phyloP scores from a whole-genome alignment of 2,888 invertebrate species.

The Melanostoma scalare region DNA sequence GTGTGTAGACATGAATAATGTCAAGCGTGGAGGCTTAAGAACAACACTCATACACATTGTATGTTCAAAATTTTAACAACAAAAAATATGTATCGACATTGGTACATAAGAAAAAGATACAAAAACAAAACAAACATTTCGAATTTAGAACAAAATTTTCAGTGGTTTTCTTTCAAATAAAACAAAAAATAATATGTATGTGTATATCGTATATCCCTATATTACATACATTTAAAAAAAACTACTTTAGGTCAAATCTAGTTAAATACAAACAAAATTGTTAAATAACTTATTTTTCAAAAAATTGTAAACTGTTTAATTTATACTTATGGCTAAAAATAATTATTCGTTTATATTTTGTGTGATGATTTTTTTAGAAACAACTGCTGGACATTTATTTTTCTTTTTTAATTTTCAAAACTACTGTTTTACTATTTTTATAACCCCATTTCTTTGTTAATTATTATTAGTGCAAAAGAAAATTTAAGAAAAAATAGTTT shows the following conservation, averaged over 20 bases:
- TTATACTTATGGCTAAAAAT: slow-evolving; percentile 43
- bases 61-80: slow-evolving; percentile 57
- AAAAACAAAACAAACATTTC: slow-evolving; percentile 44
- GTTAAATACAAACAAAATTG: slow-evolving; percentile 56
- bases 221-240: slow-evolving; percentile 26
- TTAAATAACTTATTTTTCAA: slow-evolving; percentile 72
- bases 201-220: no score
- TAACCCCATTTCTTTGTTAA: slow-evolving; percentile 61
- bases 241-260: slow-evolving; percentile 69
- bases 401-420: slow-evolving; percentile 12
- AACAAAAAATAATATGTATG: not conserved
- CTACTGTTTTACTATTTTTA: slow-evolving; percentile 36
- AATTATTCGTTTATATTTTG: slow-evolving; percentile 50
- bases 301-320: slow-evolving; percentile 68
- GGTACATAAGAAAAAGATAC: slow-evolving; percentile 10
- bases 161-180: slow-evolving; percentile 38
- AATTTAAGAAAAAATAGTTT: slow-evolving; percentile 27
- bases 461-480: slow-evolving; percentile 47
- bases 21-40: slow-evolving; percentile 63
- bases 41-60: slow-evolving; percentile 59
- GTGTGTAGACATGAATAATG: slow-evolving; percentile 85
- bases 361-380: slow-evolving; percentile 45
- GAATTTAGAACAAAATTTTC: slow-evolving; percentile 68
- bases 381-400: slow-evolving; percentile 59
- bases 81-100: slow-evolving; percentile 41